Evolutionary conservation across 2,888 invertebrate species (phyloP), one percentile per base, ranked within the genome.

Genomic region (Abscondita cerata): DNA sequence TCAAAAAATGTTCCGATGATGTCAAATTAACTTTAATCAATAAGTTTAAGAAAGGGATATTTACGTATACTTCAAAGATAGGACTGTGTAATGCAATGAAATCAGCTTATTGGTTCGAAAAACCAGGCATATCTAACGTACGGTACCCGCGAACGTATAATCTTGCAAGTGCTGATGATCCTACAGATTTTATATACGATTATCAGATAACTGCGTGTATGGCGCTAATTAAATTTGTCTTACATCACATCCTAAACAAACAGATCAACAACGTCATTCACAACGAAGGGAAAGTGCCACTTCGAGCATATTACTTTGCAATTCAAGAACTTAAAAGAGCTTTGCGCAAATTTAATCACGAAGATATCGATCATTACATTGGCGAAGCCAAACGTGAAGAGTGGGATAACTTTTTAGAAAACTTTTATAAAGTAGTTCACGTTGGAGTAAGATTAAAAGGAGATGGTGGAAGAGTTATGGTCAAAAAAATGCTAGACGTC

Each of bases 171-270:
- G 76, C 76, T 11, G 83, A 84, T 16, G 88, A 88, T 68, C 77
- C 83, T 41, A 83, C 83, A 54, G 84, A 83, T 18, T 90, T 90
- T 73, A 76, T 85, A 56, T 85, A 85, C 68, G 94, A 95, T 76
- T 96, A 88, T 75, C 87, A 89, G 74, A 81, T 89, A 53, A 93
- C 93, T 1, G 90, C 93, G 1, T 92, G 93, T 67, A 86, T 90
- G 51, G 89, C 89, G 66, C 80, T 95, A 54, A 78, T 95, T 36
- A 89, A 89, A 73, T 90, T 86, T 81, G 81, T 87, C 50, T 80
- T 83, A 1, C 69, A 70, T n/a, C 69, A 57, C 5, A 51, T 51
- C 44, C 66, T 68, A 15, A 20, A 12, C 4, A 25, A 46, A 13
- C 5, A n/a, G 11, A 13, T 16, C 11, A 9, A 47, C 55, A 81